A percentile compares a stretch with the other conserved stretches of the same genome.
phyloP scores from a whole-genome alignment of 2,797 vertebrate species.

The Gadopsis bispinosus region DNA sequence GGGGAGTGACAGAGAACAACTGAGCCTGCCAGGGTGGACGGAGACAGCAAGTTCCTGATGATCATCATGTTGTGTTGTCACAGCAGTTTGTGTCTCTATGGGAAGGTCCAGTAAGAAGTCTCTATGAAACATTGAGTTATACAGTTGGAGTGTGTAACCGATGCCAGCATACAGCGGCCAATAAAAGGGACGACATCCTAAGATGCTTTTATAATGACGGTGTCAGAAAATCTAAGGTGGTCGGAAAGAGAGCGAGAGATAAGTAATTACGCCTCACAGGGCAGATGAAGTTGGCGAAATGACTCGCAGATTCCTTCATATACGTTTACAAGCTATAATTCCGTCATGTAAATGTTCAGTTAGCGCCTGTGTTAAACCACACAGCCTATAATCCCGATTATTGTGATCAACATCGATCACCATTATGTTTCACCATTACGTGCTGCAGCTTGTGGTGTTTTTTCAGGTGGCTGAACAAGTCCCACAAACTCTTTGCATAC shows the following conservation, averaged over 20 bases:
- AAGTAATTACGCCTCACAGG: background rate
- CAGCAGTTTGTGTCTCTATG: background rate
- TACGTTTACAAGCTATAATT: no score
- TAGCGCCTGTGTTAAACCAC: no score
- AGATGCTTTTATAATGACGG: background rate
- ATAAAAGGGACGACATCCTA: background rate
- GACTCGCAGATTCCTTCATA: no score
- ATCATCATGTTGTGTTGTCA: slow-evolving; percentile 9
- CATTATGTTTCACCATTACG: no score
- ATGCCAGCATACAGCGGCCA: background rate
- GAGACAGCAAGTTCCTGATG: slow-evolving; percentile 26
- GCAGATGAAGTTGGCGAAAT: no score
- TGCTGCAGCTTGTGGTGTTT: no score
- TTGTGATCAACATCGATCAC: no score
- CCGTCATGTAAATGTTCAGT: no score
- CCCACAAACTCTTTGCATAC: no score
- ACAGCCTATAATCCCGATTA: no score
- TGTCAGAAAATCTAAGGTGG: background rate
- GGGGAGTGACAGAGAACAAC: slow-evolving; percentile 8
- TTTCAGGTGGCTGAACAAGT: no score
- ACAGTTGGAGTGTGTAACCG: background rate
- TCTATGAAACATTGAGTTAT: background rate
- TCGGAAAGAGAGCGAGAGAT: background rate
- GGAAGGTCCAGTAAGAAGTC: background rate
- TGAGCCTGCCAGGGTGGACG: slow-evolving; percentile 5